Conservation (phyloP, 2,888 invertebrate species). For the Netelia inedita region DNA sequence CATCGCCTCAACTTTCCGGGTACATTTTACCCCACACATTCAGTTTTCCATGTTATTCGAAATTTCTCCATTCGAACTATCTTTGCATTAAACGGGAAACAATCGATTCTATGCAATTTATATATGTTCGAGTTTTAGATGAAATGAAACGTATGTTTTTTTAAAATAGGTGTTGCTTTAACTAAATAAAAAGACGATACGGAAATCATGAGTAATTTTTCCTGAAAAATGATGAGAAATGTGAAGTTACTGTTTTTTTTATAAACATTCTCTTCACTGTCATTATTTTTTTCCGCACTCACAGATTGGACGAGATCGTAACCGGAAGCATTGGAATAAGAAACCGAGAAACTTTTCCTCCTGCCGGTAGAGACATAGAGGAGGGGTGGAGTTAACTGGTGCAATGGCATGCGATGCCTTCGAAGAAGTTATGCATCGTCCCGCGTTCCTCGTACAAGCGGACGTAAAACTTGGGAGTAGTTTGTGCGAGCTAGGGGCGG, state of each 20-base stretch:
- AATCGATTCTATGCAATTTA: no score
- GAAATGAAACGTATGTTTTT: no score
- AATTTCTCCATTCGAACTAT: not conserved
- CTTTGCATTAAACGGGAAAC: not conserved
- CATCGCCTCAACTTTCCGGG: slow-evolving; percentile 16
- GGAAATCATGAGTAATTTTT: no score
- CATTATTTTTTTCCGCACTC: no score
- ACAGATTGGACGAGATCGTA: not conserved
- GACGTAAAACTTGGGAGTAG: slow-evolving; percentile 58
- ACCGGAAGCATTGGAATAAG: slow-evolving; percentile 29
- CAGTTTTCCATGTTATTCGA: not conserved
- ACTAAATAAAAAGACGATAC: no score
- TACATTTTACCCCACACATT: not conserved
- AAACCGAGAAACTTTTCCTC: not conserved
- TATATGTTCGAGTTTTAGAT: no score
- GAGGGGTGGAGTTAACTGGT: slow-evolving; percentile 43
- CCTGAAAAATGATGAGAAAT: no score
- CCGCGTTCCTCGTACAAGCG: slow-evolving; percentile 42
- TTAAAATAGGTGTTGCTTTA: no score
- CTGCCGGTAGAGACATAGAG: not conserved
- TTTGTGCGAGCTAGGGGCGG: slow-evolving; percentile 41
- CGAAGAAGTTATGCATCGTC: slow-evolving; percentile 51
- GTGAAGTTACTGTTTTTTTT: no score
- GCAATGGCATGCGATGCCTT: slow-evolving; percentile 51
- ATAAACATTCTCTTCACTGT: no score